Evolutionary conservation across 2,113 vertebrate species (phyloP), one percentile per base, ranked within the genome.

Genomic region (Mesoclemmys tuberculata): DNA sequence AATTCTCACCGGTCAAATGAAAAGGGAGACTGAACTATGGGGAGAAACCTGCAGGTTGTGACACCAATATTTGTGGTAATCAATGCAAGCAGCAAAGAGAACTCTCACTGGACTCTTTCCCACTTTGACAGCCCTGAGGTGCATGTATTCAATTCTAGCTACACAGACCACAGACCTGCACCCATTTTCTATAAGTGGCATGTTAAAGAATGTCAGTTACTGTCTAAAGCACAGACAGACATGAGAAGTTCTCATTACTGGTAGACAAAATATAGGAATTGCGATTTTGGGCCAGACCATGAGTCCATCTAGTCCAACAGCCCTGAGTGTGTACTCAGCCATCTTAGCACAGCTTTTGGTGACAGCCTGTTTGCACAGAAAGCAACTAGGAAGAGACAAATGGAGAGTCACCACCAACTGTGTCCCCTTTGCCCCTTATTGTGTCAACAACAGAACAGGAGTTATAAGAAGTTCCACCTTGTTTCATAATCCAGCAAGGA

Each of bases 41-140:
- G 71, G 84, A 19, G 49, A 84, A 41, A 29, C 87, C 94, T 68
- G 75, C 90, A 48, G 54, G 93, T 61, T 75, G 38, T 64, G 90
- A 90, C 55, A 85, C 54, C 38, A 38, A 19, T 68, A 35, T 87
- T 74, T 11, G 5, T 55, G 51, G 58, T 74, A 92, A 82, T 85
- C 93, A 82, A 11, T 27, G 41, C 49, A 95, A 92, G 82, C 61
- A 75, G 77, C 90, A 94, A 88, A 90, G 61, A n/a, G 51, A 95
- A 85, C 84, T 80, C 48, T 74, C 90, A 48, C 84, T 89, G 94
- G 64, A 71, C 19, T 71, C 35, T 38, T 22, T 19, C 87, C 82
- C 91, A 78, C 89, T 94, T 29, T 44, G 74, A 93, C 78, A 92
- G 2, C 82, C 78, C 58, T 78, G 77, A 55, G 51, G 52, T 51